Conservation (phyloP, 2,797 vertebrate genomes). For the Tapirus indicus region DNA sequence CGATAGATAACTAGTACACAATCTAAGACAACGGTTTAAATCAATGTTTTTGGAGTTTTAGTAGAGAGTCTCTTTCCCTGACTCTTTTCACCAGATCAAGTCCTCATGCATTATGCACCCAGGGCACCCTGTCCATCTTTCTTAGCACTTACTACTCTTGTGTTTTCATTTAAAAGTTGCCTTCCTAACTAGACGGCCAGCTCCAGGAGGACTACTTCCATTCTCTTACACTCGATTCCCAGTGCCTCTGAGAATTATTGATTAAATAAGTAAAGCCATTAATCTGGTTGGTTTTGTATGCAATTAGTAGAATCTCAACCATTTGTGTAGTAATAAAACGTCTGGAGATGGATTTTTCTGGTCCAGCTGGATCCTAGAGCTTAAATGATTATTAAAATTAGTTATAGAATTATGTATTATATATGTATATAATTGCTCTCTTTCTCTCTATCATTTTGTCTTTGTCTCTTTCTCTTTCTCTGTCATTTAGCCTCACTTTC, state of each 20-base stretch:
- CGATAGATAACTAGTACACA: background rate
- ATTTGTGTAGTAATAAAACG: background rate
- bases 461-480: background rate
- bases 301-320: conserved; percentile 5
- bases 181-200: background rate
- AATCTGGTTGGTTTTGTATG: background rate
- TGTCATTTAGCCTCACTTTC: background rate
- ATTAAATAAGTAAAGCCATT: background rate
- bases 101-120: background rate
- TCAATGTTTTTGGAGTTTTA: background rate
- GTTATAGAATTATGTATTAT: no score
- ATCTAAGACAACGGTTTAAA: background rate
- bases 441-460: background rate
- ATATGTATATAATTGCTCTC: background rate
- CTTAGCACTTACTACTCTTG: background rate
- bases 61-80: background rate
- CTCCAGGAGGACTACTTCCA: background rate
- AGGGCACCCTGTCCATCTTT: background rate
- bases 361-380: background rate
- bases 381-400: background rate
- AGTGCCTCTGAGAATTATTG: conserved; percentile 6
- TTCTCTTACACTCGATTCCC: background rate
- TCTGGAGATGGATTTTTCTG: background rate
- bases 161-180: background rate
- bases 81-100: background rate